These are phyloP conservation scores for Drosophila eohydei DNA, from an alignment of 2,888 invertebrate species.

Conservation along the genomic window DNA sequence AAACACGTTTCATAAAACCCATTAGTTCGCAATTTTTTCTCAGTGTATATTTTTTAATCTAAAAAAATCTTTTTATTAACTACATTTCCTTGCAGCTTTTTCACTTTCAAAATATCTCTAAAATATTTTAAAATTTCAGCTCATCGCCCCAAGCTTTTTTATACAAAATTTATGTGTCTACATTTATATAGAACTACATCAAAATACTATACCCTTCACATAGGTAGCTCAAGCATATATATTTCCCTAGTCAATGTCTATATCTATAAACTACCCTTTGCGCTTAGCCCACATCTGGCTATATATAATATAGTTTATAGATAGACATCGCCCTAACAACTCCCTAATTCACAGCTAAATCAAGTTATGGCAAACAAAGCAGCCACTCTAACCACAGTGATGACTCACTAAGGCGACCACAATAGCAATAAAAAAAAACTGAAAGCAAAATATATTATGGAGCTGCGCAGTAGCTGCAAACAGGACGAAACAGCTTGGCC, in stretches of 20 bases:
- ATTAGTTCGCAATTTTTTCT: too few relatives aligned
- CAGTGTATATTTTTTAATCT: too few relatives aligned
- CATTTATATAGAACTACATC: too few relatives aligned
- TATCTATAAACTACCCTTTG: background rate
- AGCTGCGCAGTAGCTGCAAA: constrained; percentile 63
- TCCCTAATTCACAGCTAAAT: background rate
- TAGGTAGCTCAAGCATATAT: background rate
- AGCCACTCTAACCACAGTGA: constrained; percentile 37
- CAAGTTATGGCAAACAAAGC: constrained; percentile 5
- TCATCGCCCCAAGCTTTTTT: too few relatives aligned
- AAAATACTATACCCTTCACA: too few relatives aligned
- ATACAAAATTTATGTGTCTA: too few relatives aligned
- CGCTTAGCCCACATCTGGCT: background rate
- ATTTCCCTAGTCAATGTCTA: background rate
- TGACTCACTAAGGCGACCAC: constrained; percentile 66
- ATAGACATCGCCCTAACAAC: background rate
- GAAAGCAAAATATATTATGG: constrained; percentile 29
- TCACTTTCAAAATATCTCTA: too few relatives aligned
- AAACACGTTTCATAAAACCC: too few relatives aligned
- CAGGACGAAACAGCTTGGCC: constrained; percentile 24
- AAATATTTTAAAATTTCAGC: too few relatives aligned
- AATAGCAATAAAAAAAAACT: constrained; percentile 26
- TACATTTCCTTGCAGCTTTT: too few relatives aligned
- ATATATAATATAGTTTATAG: constrained; percentile 10
- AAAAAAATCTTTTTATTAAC: too few relatives aligned